Conservation (phyloP, 2,113 vertebrate genomes). For the Neodontobutis hainanensis region DNA sequence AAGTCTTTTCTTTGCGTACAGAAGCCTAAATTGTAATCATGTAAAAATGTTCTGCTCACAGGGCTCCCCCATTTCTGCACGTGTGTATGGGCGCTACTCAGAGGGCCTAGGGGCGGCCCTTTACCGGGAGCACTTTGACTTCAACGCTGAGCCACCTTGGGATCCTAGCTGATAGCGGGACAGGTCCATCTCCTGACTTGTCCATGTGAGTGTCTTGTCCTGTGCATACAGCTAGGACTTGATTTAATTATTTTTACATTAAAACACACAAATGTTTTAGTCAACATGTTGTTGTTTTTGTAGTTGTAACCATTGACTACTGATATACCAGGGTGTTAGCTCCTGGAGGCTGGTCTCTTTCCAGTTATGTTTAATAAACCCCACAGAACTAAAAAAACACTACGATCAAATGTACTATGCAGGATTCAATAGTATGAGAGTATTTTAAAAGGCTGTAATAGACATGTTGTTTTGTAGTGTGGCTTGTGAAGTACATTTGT, state of each 20-base stretch:
- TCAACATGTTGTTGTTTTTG: neutral
- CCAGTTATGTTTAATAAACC: neutral
- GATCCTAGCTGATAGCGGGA: conserved; percentile 99
- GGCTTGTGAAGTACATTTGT: too few species aligned
- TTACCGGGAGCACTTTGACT: conserved; percentile 99
- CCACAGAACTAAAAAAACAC: too few species aligned
- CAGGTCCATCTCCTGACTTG: conserved; percentile 99
- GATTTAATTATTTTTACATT: neutral
- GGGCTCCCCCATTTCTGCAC: conserved; percentile 84
- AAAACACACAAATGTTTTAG: neutral
- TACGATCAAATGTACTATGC: too few species aligned
- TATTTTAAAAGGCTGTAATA: too few species aligned
- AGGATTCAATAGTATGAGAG: too few species aligned
- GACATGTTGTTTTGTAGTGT: too few species aligned
- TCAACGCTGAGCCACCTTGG: conserved; percentile 99
- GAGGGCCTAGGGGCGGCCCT: conserved; percentile 99
- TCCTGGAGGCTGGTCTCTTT: neutral
- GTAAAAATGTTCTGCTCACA: conserved; percentile 34
- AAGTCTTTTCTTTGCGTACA: neutral
- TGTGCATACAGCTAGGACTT: neutral
- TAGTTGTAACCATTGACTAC: neutral
- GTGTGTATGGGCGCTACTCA: conserved; percentile 96
- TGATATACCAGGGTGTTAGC: neutral
- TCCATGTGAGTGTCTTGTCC: conserved; percentile 92
- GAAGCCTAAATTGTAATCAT: neutral